phyloP scores from a whole-genome alignment of 2,113 vertebrate species.

The Nycticebus coucang region DNA sequence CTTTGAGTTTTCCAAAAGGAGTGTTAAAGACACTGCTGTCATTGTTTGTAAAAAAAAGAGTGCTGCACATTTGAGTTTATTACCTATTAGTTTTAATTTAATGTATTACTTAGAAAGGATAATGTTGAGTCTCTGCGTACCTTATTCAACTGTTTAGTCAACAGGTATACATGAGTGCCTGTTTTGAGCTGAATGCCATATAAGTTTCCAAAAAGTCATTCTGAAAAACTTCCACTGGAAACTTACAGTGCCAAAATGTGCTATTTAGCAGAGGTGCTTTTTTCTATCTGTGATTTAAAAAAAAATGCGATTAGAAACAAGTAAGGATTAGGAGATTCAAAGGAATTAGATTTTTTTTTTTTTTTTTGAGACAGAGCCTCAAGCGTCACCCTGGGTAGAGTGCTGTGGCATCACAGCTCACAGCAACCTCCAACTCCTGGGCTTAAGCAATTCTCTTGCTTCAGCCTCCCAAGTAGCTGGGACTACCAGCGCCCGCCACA shows the following conservation, averaged over 20 bases:
- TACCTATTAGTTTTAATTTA: constrained; percentile 17
- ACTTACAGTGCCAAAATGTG: not conserved
- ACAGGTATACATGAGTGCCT: not conserved
- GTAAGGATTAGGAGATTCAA: not conserved
- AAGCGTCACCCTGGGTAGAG: no score
- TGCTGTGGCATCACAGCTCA: no score
- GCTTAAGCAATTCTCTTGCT: no score
- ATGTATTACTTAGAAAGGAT: not conserved
- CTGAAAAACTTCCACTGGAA: not conserved
- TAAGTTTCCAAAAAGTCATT: not conserved
- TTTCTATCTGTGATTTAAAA: not conserved
- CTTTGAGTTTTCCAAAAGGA: not conserved
- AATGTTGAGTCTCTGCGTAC: not conserved
- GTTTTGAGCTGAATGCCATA: not conserved
- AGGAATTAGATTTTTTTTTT: not conserved
- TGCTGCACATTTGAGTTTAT: constrained; percentile 18
- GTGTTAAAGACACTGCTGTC: not conserved
- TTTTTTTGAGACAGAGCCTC: no score
- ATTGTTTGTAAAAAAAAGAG: not conserved
- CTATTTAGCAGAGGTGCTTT: not conserved
- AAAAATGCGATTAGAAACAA: not conserved
- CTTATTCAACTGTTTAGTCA: not conserved
- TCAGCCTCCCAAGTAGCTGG: no score
- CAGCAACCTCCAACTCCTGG: no score
- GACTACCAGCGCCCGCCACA: no score